Evolutionary conservation across 2,113 vertebrate genomes (phyloP).

Genomic region (Ciconia boyciana): DNA sequence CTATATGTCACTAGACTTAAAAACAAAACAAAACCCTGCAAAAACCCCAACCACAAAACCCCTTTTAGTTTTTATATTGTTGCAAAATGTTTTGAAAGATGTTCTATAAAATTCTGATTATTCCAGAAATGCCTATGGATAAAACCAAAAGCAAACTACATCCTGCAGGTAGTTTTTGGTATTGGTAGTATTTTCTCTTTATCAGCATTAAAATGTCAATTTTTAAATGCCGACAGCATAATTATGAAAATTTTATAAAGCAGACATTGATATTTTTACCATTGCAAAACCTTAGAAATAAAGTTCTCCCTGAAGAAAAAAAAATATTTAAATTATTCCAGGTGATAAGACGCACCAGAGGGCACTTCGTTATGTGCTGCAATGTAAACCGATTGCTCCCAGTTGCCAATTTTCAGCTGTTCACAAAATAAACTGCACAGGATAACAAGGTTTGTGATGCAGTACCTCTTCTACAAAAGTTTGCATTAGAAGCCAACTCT

Average conservation of each 20-base stretch:
- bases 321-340: background rate
- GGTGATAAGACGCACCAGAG: background rate
- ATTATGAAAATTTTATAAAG: background rate
- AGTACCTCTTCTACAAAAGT: fast-evolving
- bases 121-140: background rate
- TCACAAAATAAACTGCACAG: background rate
- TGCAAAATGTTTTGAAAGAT: background rate
- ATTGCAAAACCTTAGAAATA: background rate
- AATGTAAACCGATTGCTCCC: background rate
- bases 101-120: background rate
- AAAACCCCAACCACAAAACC: background rate
- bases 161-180: background rate
- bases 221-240: background rate
- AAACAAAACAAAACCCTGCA: background rate
- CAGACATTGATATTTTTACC: background rate
- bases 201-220: background rate
- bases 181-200: background rate
- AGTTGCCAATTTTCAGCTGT: background rate
- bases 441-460: fast-evolving
- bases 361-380: background rate
- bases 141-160: background rate
- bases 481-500: background rate
- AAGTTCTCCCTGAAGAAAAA: background rate
- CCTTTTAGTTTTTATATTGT: background rate
- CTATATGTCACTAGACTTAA: background rate